Conservation (phyloP, 2,888 invertebrate genomes). For the Terebella lapidaria region DNA sequence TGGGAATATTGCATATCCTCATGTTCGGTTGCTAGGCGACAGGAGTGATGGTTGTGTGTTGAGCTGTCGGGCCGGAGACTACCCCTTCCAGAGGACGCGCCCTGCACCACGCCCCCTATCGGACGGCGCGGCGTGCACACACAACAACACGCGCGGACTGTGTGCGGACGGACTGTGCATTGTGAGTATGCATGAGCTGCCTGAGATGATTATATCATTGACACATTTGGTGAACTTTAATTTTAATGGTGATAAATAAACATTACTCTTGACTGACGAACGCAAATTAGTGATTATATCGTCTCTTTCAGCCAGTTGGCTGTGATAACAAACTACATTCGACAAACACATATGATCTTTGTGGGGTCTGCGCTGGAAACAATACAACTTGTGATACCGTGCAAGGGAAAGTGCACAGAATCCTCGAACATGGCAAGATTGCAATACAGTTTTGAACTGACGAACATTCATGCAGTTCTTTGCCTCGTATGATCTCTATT, state of each 20-base stretch:
- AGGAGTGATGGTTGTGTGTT: too few species aligned
- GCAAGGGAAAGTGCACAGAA: constrained; percentile 62
- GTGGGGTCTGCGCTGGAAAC: constrained; percentile 75
- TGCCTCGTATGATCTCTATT: not conserved
- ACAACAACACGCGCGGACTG: not conserved
- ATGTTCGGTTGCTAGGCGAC: too few species aligned
- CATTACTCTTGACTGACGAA: too few species aligned
- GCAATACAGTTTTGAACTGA: not conserved
- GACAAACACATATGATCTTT: constrained; percentile 75
- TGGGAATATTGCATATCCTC: too few species aligned
- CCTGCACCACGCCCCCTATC: too few species aligned
- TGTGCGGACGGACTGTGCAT: not conserved
- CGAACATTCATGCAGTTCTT: not conserved
- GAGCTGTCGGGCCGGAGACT: too few species aligned
- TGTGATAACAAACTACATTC: constrained; percentile 79
- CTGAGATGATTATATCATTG: not conserved
- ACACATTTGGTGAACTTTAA: not conserved
- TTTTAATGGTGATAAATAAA: too few species aligned
- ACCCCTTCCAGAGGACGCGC: too few species aligned
- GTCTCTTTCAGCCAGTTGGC: constrained; percentile 70
- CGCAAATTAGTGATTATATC: too few species aligned
- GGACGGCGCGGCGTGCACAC: too few species aligned
- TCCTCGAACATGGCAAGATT: not conserved
- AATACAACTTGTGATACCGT: constrained; percentile 1
- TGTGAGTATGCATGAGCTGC: not conserved